Evolutionary conservation across 2,113 vertebrate genomes (phyloP).

Genomic region (Apistogramma diplotaenia): DNA sequence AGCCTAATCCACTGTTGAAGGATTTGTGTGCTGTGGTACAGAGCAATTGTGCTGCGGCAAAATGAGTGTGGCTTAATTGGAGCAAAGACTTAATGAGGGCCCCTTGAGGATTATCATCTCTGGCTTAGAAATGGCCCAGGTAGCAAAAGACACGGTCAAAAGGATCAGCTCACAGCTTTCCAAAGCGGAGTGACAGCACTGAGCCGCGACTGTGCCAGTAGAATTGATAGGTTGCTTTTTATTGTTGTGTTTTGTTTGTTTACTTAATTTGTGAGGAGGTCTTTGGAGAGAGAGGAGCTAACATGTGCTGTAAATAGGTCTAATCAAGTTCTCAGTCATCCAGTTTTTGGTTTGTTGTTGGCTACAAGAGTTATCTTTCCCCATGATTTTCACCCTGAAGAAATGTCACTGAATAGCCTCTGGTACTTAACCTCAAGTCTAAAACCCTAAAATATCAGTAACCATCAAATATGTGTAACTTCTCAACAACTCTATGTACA

Average conservation of each 20-base stretch:
- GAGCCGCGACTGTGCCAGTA: background rate
- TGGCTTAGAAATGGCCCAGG: constrained; percentile 71
- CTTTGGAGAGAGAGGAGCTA: constrained; percentile 10
- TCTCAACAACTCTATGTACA: no score
- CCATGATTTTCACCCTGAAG: no score
- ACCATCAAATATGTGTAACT: no score
- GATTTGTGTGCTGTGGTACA: constrained; percentile 55
- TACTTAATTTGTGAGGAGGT: background rate
- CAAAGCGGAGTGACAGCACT: constrained; percentile 28
- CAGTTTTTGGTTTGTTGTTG: background rate
- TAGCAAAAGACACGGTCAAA: constrained; percentile 57
- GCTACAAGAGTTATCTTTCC: no score
- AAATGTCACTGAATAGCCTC: no score
- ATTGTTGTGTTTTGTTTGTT: background rate
- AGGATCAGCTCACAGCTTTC: constrained; percentile 37
- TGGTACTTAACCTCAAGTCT: no score
- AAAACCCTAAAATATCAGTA: no score
- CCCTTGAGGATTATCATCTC: constrained; percentile 64
- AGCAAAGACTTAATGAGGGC: constrained; percentile 71
- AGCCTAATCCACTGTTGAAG: constrained; percentile 64
- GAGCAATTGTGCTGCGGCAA: constrained; percentile 60
- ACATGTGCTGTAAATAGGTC: no score
- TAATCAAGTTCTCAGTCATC: no score
- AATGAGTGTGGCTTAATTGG: constrained; percentile 71
- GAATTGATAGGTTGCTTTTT: background rate